A percentile compares a stretch with the other conserved stretches of the same genome.
phyloP scores from a whole-genome alignment of 2,113 vertebrate genomes.

The Callaeas wilsoni region DNA sequence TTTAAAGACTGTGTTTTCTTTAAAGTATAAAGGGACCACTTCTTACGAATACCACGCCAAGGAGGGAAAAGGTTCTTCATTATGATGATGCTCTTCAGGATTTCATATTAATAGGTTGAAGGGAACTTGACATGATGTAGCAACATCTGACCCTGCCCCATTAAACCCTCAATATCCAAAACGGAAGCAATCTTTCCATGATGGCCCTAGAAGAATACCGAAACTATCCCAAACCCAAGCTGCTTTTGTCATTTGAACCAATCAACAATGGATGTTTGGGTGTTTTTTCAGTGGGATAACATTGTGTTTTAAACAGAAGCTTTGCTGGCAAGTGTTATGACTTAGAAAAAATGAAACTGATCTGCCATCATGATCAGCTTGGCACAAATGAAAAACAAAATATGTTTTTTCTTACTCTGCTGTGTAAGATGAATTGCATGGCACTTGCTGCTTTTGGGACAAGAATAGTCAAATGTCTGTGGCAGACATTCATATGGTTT shows the following conservation, averaged over 20 bases:
- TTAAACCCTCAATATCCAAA: neutral
- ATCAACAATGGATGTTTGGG: neutral
- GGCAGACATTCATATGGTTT: neutral
- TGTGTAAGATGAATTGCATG: neutral
- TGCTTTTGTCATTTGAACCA: neutral
- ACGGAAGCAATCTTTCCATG: neutral
- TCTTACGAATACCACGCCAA: neutral
- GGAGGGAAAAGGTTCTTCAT: neutral
- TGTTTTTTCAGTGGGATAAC: neutral
- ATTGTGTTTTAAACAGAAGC: neutral
- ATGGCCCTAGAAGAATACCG: neutral
- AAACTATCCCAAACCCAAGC: neutral
- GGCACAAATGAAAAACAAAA: neutral
- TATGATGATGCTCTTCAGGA: neutral
- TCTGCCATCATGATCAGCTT: neutral
- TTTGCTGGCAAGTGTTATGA: neutral
- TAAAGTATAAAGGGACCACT: neutral
- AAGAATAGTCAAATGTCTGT: neutral
- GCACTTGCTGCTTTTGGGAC: neutral
- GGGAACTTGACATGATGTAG: neutral
- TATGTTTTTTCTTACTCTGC: neutral
- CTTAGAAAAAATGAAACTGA: neutral
- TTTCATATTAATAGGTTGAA: neutral
- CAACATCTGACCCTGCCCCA: neutral
- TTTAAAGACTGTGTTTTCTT: neutral